phyloP scores from a whole-genome alignment of 2,888 invertebrate genomes.

The Lycaena phlaeas region DNA sequence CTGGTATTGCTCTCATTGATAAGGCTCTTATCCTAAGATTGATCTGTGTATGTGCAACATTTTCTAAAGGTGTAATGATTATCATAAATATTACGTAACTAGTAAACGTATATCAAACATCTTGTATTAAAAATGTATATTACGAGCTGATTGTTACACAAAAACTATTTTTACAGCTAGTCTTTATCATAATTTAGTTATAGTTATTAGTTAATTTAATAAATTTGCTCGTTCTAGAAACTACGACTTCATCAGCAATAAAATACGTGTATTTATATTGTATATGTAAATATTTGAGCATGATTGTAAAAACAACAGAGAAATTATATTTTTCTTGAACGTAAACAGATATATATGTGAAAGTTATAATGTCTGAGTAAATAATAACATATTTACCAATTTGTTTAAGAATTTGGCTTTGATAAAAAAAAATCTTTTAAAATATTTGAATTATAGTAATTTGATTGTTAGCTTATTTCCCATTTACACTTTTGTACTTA shows the following conservation, averaged over 20 bases:
- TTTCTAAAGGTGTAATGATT: constrained; percentile 1
- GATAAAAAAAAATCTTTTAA: constrained; percentile 3
- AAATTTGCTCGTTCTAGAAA: constrained; percentile 46
- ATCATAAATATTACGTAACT: constrained; percentile 2
- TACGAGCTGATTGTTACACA: constrained; percentile 10
- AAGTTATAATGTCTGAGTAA: constrained; percentile 32
- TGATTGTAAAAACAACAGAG: constrained; percentile 62
- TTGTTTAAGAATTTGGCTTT: constrained; percentile 16
- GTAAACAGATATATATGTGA: constrained; percentile 40
- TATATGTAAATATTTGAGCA: constrained; percentile 63
- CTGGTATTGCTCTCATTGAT: constrained; percentile 9
- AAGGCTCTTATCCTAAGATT: constrained; percentile 13
- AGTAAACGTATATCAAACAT: constrained; percentile 1
- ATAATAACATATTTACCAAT: constrained; percentile 22
- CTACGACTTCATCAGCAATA: constrained; percentile 66
- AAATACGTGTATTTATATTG: constrained; percentile 57
- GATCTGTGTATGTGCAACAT: constrained; percentile 5
- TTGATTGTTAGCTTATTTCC: constrained; percentile 3
- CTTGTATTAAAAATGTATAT: constrained; percentile 2
- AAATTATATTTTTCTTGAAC: constrained; percentile 66
- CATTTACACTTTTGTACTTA: constrained; percentile 29
- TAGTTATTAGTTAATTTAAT: constrained; percentile 54
- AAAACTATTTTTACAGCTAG: constrained; percentile 67
- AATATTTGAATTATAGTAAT: constrained; percentile 3
- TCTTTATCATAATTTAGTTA: constrained; percentile 58